phyloP scores from a whole-genome alignment of 2,113 vertebrate genomes.

The Campylomormyrus numenius region DNA sequence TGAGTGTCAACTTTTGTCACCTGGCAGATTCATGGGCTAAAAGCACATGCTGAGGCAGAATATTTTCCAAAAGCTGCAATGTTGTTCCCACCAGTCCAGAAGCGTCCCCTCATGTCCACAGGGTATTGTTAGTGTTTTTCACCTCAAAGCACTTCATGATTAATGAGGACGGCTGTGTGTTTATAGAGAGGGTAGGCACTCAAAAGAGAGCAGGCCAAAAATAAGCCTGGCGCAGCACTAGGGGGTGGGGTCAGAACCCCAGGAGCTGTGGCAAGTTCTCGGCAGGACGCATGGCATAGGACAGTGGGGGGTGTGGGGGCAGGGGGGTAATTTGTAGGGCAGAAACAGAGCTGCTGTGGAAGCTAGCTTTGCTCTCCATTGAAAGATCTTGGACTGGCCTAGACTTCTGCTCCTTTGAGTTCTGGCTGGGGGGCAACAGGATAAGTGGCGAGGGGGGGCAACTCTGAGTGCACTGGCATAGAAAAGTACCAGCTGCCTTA shows the following conservation, averaged over 20 bases:
- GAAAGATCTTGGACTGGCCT: slow-evolving; percentile 48
- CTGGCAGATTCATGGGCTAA: slow-evolving; percentile 52
- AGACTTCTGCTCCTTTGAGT: not conserved
- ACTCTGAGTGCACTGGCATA: not conserved
- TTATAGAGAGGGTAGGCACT: slow-evolving; percentile 5
- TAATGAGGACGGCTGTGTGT: slow-evolving; percentile 46
- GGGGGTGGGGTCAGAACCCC: slow-evolving; percentile 27
- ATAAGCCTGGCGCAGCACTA: slow-evolving; percentile 53
- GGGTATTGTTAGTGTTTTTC: slow-evolving; percentile 52
- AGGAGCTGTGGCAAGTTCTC: not conserved
- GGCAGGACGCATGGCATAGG: not conserved
- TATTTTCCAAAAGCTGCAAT: slow-evolving; percentile 63
- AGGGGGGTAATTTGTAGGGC: slow-evolving; percentile 65
- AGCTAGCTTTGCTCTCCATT: slow-evolving; percentile 50
- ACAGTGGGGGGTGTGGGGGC: slow-evolving; percentile 13
- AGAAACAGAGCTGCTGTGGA: slow-evolving; percentile 54
- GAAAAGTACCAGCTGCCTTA: not conserved
- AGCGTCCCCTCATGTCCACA: slow-evolving; percentile 50
- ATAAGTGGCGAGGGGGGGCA: not conserved
- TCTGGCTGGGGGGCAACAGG: not conserved
- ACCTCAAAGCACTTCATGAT: slow-evolving; percentile 61
- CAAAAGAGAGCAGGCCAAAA: slow-evolving; percentile 49
- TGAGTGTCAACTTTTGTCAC: slow-evolving; percentile 66
- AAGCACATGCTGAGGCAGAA: slow-evolving; percentile 43
- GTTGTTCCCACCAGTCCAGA: slow-evolving; percentile 61